Conservation (phyloP, 2,113 vertebrate species). For the Mus pahari region DNA sequence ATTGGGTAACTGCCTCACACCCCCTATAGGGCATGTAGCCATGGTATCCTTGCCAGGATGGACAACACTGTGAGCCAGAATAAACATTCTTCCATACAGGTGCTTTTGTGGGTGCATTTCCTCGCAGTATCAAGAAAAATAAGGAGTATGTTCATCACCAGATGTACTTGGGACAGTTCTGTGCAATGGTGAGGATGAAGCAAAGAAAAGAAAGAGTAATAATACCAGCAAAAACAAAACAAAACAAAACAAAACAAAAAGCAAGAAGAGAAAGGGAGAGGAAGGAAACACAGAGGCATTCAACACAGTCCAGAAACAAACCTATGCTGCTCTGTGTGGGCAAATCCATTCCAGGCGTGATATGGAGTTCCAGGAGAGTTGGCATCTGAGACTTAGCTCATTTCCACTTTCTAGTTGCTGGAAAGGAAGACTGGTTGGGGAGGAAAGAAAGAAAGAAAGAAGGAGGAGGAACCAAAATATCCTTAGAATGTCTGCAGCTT, state of each 20-base stretch:
- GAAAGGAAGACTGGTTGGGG: conserved; percentile 10
- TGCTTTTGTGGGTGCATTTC: background rate
- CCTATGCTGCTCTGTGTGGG: background rate
- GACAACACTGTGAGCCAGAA: background rate
- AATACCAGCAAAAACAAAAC: background rate
- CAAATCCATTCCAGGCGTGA: background rate
- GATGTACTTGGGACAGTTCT: background rate
- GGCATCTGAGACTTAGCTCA: background rate
- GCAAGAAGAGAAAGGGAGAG: background rate
- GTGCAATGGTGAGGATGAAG: background rate
- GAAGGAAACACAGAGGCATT: background rate
- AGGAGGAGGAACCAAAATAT: conserved; percentile 50
- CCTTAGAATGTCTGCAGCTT: conserved; percentile 65
- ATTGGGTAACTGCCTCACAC: background rate
- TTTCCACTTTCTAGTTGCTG: conserved; percentile 35
- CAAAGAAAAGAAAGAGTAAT: background rate
- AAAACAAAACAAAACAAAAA: background rate
- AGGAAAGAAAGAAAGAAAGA: background rate
- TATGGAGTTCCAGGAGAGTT: background rate
- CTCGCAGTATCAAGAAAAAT: background rate
- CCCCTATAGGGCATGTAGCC: too few relatives aligned
- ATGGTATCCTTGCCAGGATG: background rate
- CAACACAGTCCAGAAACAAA: background rate
- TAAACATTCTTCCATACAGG: background rate
- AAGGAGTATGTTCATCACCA: background rate